Base-by-base conservation (phyloP, 2,888 invertebrate genomes). In the Margaritifera margaritifera region DNA sequence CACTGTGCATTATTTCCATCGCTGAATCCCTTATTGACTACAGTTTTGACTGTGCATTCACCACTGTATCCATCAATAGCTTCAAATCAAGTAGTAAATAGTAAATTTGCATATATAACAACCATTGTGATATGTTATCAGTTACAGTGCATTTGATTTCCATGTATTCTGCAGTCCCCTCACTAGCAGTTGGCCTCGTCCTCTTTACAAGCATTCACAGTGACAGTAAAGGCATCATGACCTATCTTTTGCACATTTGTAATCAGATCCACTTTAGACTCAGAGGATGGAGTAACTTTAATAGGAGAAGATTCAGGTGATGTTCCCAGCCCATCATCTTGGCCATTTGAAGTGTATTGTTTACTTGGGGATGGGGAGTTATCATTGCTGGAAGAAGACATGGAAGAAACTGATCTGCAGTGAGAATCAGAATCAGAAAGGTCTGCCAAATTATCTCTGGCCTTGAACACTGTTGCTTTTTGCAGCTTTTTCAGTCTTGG, bases 371-470 rank as follows among this genome's bases (percentile, higher is more conserved):
- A 25, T 6, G 73, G 75, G 42, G 79, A 72, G 6, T 65, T 61
- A 27, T 70, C 72, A 62, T 78, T 75, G 31, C 69, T 66, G 25
- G 75, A 72, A 61, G 79, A 68, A 6, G 75, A 61, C n/a, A 69
- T 66, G 5, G 78, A 74, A 8, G 74, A 73, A 19, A 76, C 64
- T 53, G 79, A 78, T 24, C 66, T 65, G 58, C 77, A 75, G 27
- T 71, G 72, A 15, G 78, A 78, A 62, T 82, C 80, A 51, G 80
- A 77, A 66, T 80, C 81, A 11, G 84, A 81, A 59, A 81, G 71
- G 42, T 83, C 76, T 31, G 73, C 75, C 59, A 78, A 65, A 63
- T 81, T 78, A 57, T 79, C 80, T 56, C 74, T 67, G 22, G 80
- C 80, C 50, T 72, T 51, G 64, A 78, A 78, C 58, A 77, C 64